Percentiles rank a stretch among this genome's conserved stretches.
Evolutionary conservation across 2,888 invertebrate species (phyloP).

Genomic region (Bhutanitis thaidina): DNA sequence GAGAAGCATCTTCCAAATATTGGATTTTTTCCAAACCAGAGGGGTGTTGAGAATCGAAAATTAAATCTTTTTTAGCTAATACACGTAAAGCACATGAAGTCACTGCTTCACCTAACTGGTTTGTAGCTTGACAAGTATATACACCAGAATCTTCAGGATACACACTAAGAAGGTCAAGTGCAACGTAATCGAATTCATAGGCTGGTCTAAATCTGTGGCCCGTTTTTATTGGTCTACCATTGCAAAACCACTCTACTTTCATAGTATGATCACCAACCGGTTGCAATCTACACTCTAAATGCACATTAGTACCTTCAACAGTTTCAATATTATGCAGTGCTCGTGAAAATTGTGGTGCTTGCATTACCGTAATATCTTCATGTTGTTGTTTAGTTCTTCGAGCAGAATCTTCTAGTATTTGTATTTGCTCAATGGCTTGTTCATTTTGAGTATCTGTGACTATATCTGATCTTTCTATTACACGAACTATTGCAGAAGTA

Average conservation of each 20-base stretch:
- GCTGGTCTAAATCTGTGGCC: conserved; percentile 97
- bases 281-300: conserved; percentile 93
- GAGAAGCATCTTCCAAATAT: conserved; percentile 91
- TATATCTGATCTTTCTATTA: conserved; percentile 89
- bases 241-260: conserved; percentile 97
- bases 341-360: conserved; percentile 93
- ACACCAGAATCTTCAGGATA: conserved; percentile 98
- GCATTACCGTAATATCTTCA: conserved; percentile 91
- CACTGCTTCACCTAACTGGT: conserved; percentile 95
- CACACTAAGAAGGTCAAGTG: conserved; percentile 96
- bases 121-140: conserved; percentile 96
- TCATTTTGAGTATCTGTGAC: conserved; percentile 95
- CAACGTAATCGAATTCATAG: conserved; percentile 98
- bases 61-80: conserved; percentile 92
- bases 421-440: conserved; percentile 94
- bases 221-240: conserved; percentile 94
- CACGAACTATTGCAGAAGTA: conserved; percentile 93
- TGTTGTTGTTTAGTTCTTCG: conserved; percentile 84
- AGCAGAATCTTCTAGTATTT: conserved; percentile 90
- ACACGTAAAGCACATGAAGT: conserved; percentile 95
- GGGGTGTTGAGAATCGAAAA: conserved; percentile 94
- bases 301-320: conserved; percentile 94
- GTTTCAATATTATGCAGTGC: conserved; percentile 94
- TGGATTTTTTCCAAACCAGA: conserved; percentile 95
- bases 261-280: conserved; percentile 95